Conservation (phyloP, 2,113 vertebrate species). For the Alethe castanea region DNA sequence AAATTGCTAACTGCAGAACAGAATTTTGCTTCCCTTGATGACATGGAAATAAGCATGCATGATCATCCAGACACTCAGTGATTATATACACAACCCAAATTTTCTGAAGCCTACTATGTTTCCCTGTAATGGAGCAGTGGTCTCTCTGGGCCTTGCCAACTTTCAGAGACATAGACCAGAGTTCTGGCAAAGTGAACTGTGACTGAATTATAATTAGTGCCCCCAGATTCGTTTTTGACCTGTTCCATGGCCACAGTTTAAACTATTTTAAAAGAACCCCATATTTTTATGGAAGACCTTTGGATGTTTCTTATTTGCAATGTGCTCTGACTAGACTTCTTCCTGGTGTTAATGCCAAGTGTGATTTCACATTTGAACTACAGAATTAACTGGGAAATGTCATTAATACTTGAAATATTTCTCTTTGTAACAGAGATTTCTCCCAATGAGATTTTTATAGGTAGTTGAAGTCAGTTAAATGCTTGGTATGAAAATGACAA, state of each 20-base stretch:
- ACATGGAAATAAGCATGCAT: background rate
- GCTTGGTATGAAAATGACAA: background rate
- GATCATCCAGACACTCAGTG: background rate
- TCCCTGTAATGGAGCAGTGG: background rate
- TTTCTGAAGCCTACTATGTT: background rate
- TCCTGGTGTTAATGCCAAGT: background rate
- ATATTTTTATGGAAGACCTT: background rate
- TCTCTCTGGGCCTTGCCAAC: background rate
- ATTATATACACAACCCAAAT: fast-evolving
- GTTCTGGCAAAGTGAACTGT: background rate
- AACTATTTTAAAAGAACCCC: background rate
- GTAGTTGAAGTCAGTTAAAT: background rate
- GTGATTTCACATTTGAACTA: background rate
- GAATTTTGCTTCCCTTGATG: background rate
- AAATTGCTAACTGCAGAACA: background rate
- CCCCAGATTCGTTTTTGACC: background rate
- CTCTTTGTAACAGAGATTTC: background rate
- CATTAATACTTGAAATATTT: background rate
- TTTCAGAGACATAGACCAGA: background rate
- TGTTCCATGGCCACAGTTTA: background rate
- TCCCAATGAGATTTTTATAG: background rate
- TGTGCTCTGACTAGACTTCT: background rate
- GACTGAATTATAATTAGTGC: background rate
- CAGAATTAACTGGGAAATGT: background rate
- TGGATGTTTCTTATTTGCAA: background rate